Evolutionary conservation across 2,888 invertebrate species (phyloP), one percentile per base, ranked within the genome.

Genomic region (Caenorhabditis sp.): DNA sequence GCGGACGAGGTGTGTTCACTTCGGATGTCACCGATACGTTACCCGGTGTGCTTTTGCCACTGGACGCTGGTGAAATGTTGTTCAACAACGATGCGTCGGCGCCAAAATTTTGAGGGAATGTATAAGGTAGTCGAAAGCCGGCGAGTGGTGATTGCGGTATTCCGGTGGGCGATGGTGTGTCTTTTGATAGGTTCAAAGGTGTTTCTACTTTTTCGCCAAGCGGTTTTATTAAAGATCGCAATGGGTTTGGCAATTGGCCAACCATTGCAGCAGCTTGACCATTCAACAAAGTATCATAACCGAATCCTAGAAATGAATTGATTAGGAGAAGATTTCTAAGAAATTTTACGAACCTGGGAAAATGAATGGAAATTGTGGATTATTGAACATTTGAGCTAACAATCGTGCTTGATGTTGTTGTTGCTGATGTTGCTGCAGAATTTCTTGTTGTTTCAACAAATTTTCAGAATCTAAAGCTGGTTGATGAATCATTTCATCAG

Each of bases 1-100:
- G 71, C 37, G 74, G 61, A 4, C 74, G 64, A 24, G 74, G 70
- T 31, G 77, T 65, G 10, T 75, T 61, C 10, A 71, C 77, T 53
- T 70, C 63, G 55, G 71, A 63, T 19, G 63, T 64, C 0, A 69
- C 66, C 12, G 72, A 69, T 19, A 65, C 55, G 23, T 72, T 67
- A 51, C 78, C 75, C 10, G 83, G 84, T 17, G 84, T 80, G 53
- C 82, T 83, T 63, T 84, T 83, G 17, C 84, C 83, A 65, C 82
- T 81, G 0, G 83, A 84, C 19, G 74, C 79, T 8, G 84, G 84
- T 1, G 84, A 84, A 24, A 76, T 73, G 4, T 69, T 69, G 61
- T 63, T 69, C 66, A 74, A 62, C 14, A 68, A 50, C 49, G 61
- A 66, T n/a, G 63, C 63, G 60, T 79, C 78, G 23, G 65, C 59